Conservation (phyloP, 2,888 invertebrate genomes). For the Watsonalla cultraria region DNA sequence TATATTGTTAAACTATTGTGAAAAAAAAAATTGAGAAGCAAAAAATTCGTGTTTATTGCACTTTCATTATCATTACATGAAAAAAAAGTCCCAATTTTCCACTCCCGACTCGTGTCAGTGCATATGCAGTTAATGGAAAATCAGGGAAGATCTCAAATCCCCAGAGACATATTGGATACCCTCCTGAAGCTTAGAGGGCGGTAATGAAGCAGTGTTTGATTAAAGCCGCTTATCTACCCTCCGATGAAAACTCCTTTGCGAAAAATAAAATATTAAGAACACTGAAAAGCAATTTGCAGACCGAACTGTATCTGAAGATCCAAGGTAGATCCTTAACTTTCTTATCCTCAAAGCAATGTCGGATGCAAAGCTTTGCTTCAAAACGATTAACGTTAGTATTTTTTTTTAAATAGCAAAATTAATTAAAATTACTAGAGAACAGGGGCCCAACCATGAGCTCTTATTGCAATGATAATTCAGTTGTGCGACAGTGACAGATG, state of each 20-base stretch:
- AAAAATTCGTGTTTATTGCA: background rate
- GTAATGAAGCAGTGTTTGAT: slow-evolving; percentile 31
- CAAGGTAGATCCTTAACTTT: background rate
- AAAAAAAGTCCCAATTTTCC: too few species aligned
- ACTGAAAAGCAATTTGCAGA: background rate
- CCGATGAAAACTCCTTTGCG: background rate
- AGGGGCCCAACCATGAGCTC: too few species aligned
- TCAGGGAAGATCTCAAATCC: slow-evolving; percentile 25
- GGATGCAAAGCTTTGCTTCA: background rate
- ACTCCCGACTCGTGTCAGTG: background rate
- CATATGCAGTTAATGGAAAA: slow-evolving; percentile 33
- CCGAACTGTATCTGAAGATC: background rate
- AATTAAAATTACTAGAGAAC: too few species aligned
- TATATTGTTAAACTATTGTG: too few species aligned
- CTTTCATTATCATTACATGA: background rate
- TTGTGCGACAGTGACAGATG: too few species aligned
- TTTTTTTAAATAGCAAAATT: too few species aligned
- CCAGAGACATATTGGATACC: slow-evolving; percentile 23
- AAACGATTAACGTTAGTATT: too few species aligned
- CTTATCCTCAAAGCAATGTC: background rate
- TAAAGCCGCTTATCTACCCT: slow-evolving; percentile 16
- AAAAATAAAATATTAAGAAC: background rate
- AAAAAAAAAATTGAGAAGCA: too few species aligned
- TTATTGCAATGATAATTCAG: too few species aligned
- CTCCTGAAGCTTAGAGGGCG: slow-evolving; percentile 20